A percentile compares a stretch with the other conserved stretches of the same genome.
Evolutionary conservation across 2,113 vertebrate genomes (phyloP).

Genomic region (Gopherus flavomarginatus): DNA sequence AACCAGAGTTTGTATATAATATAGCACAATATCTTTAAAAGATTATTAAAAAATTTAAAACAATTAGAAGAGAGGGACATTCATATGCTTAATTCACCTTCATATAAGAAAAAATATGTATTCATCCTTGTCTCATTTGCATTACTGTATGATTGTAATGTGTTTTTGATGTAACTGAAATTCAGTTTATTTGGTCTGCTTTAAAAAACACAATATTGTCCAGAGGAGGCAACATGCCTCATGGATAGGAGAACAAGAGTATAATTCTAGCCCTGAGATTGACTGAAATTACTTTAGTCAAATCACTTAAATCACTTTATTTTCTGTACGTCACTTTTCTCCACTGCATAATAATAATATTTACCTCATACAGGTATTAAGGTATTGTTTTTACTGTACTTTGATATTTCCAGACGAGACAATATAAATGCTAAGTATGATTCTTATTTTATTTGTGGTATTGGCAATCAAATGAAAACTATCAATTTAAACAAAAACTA

Average conservation of each 20-base stretch:
- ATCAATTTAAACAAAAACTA: background rate
- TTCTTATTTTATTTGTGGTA: background rate
- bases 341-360: background rate
- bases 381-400: background rate
- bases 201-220: background rate
- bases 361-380: background rate
- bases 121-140: constrained; percentile 51
- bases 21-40: background rate
- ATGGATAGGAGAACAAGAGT: background rate
- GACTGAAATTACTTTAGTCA: background rate
- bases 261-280: background rate
- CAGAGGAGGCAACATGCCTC: background rate
- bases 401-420: background rate
- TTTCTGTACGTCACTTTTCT: background rate
- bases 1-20: background rate
- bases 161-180: constrained; percentile 16
- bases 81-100: constrained; percentile 23
- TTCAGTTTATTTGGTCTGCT: background rate
- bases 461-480: background rate
- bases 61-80: background rate
- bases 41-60: background rate
- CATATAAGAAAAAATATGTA: constrained; percentile 37
- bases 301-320: background rate
- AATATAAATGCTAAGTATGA: background rate
- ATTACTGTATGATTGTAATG: constrained; percentile 41